A percentile compares a stretch with the other conserved stretches of the same genome.
phyloP scores from a whole-genome alignment of 1,140 invertebrate genomes.

The Trichogramma pretiosum region DNA sequence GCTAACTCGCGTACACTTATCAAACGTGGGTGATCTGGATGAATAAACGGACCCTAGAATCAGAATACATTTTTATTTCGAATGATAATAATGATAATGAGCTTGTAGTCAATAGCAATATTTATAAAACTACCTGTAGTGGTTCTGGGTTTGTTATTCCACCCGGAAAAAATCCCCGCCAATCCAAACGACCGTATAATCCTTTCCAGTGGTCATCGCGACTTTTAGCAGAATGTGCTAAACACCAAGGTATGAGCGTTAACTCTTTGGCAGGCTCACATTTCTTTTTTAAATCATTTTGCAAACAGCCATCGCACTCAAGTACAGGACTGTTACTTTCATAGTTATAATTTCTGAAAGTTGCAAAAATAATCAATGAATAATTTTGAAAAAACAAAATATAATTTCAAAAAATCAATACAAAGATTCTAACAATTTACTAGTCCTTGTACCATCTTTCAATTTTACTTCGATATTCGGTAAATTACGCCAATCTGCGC shows the following conservation, averaged over 20 bases:
- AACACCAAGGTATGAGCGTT: conserved; percentile 82
- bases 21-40: conserved; percentile 4
- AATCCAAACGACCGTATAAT: conserved; percentile 63
- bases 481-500: conserved; percentile 80
- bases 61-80: too few species aligned
- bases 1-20: conserved; percentile 60
- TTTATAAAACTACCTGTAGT: conserved; percentile 54
- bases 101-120: too few species aligned
- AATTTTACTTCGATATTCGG: conserved; percentile 66
- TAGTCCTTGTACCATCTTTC: conserved; percentile 58
- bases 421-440: conserved; percentile 50
- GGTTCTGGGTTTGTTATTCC: conserved; percentile 84
- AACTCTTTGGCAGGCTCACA: conserved; percentile 73
- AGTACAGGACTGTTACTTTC: too few species aligned
- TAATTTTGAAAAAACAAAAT: neutral
- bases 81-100: too few species aligned
- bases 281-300: conserved; percentile 44
- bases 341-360: too few species aligned
- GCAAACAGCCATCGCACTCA: too few species aligned
- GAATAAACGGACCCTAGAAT: conserved; percentile 15
- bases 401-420: neutral
- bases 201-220: conserved; percentile 78
- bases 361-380: neutral
- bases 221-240: conserved; percentile 83
- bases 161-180: conserved; percentile 78